Evolutionary conservation across 2,888 invertebrate genomes (phyloP), one percentile per base, ranked within the genome.

Genomic region (Icerya purchasi): DNA sequence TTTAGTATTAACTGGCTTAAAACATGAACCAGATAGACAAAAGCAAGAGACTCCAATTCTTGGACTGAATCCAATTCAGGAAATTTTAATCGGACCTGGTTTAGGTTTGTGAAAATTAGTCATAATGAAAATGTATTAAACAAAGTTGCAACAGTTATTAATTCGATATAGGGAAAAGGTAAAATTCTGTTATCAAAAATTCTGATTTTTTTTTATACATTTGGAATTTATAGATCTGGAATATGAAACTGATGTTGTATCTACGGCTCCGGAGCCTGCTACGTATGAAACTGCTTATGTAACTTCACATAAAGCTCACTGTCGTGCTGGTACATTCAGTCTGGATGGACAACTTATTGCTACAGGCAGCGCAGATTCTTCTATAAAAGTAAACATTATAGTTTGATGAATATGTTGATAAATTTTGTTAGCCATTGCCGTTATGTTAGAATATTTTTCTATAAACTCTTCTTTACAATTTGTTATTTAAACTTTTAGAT

Each of bases 281-380:
- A 81, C 91, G 10, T 98, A 99, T 70, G 97, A 98, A 74, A 98
- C 98, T 0, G 96, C 96, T 0, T 99, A 97, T 69, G 93, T 98
- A 49, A 98, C 98, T 2, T 91, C 94, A 2, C 97, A 98, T 73
- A 97, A 97, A 74, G 92, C 89, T 67, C 84, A 89, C 60, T 98
- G 97, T 65, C 77, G 97, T 58, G 87, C 96, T 0, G 97, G 94
- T 3, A 92, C 93, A 2, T 99, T 98, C 71, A 94, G 93, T 63
- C 77, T 81, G 8, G 94, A 94, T 73, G 97, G 97, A 0, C 90
- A 93, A 65, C 74, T 98, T 0, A 90, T 97, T 14, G 98, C 98
- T 0, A 98, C 97, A 0, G 98, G 97, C 18, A 96, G 96, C 65
- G 92, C 91, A 1, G 98, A 98, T 72, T 92, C 97, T 1, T 96